Base-by-base conservation (phyloP, 2,113 vertebrate species). In the Morone saxatilis region DNA sequence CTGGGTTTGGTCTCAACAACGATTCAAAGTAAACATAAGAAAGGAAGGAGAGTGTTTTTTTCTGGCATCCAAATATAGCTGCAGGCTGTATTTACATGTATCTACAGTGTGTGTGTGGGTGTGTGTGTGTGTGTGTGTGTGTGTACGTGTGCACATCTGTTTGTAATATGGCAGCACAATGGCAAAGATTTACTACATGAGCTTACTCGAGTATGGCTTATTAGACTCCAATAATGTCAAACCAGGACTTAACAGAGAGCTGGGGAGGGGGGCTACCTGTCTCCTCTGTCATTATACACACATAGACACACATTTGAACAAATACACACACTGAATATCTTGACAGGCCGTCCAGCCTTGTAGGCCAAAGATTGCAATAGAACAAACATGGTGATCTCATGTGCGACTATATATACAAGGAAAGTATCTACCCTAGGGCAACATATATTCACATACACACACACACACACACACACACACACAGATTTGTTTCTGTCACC, bases 161-260 rank as follows among this genome's bases (percentile, higher is more conserved):
- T 84, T 84, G 80, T 84, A 85, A 93, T 91, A 89, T 76, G 81
- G 72, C 85, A 73, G 76, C 78, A 88, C 73, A 78, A 88, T 73
- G 69, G 80, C 86, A 91, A 72, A 89, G 86, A 92, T 90, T 90
- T 88, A 88, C 69, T 48, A 57, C 81, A 78, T 79, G 71, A 84
- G 79, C 76, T 57, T 61, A 85, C 83, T 84, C 17, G 22, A 84
- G 50, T 70, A n/a, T 38, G 53, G 78, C 86, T 89, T 90, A 92
- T 91, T 92, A 92, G 63, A 78, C 53, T 69, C 65, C 60, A 82
- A 81, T 82, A 76, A 86, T 84, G 87, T 87, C 85, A 86, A 84
- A 78, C 62, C 63, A 78, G 78, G 76, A 76, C 50, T 91, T 81
- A 87, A 63, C 71, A 66, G 43, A 75, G 76, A 78, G 72, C 31